phyloP scores from a whole-genome alignment of 2,113 vertebrate species.

The Cyanoderma ruficeps region DNA sequence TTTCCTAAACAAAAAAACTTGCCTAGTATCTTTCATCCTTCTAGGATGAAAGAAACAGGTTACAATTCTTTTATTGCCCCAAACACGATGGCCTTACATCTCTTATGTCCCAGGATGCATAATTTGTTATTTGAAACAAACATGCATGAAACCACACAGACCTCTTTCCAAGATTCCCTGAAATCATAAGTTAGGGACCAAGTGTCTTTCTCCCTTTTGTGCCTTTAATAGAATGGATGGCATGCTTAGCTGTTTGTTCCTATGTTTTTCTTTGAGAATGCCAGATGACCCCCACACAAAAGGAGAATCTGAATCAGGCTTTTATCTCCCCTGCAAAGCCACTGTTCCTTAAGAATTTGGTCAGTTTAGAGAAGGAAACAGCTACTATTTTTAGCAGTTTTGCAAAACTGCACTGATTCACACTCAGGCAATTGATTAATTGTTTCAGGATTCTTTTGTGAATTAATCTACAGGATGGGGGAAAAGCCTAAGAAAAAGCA shows the following conservation, averaged over 20 bases:
- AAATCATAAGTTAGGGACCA: neutral
- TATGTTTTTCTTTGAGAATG: neutral
- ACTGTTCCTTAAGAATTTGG: neutral
- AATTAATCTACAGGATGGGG: neutral
- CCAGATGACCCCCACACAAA: neutral
- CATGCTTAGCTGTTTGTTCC: neutral
- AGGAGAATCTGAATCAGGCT: neutral
- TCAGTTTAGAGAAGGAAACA: neutral
- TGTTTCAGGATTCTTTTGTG: neutral
- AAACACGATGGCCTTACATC: neutral
- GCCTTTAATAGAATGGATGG: neutral
- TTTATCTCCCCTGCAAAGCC: neutral
- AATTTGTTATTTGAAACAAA: neutral
- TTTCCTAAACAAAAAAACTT: neutral
- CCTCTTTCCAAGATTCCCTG: neutral
- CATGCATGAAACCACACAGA: neutral
- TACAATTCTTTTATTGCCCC: neutral
- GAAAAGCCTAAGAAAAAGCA: neutral
- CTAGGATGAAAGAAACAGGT: neutral
- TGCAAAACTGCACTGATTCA: neutral
- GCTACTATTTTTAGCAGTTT: neutral
- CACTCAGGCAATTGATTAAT: neutral
- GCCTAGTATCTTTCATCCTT: neutral
- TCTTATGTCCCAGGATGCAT: neutral
- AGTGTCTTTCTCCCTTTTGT: neutral